Base-by-base conservation (phyloP, 2,888 invertebrate genomes). In the Hyposoter dolosus region DNA sequence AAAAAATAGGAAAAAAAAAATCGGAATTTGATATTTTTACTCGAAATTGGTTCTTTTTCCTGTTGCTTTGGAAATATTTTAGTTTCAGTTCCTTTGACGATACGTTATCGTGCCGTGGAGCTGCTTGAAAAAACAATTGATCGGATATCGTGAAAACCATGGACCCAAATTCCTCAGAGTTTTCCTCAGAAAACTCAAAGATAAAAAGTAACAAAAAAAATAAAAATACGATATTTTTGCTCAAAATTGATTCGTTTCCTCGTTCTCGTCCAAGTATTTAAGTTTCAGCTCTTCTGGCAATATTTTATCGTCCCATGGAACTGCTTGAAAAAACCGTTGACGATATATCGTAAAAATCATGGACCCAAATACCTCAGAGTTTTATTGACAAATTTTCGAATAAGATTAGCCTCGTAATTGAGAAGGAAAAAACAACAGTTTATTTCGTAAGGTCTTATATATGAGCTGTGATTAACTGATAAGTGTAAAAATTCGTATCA, bases 401-500 rank as follows among this genome's bases (percentile, higher is more conserved):
- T 60, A 15, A 23, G 7, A 60, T 60, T 4, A 40, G 60, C 28
- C 60, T 28, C 15, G 60, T 9, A 28, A 15, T 60, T 23, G 40
- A 40, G 68, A 68, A 19, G n/a, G n/a, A 23, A 74, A 56, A 53
- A 17, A 32, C 56, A 74, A 74, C 32, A 56, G 19, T 40, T 56
- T 35, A 40, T 56, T 23, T 56, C 7, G 15, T 40, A 74, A 35
- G 10, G 19, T 74, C 15, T 40, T 28, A 23, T 74, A 40, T 28
- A 23, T 74, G 19, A 74, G 12, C 53, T 15, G 56, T 74, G 40
- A 40, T n/a, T 74, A 71, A 40, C 32, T 56, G 40, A 74, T 40
- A 72, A n/a, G 32, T 28, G 60, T 63, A 63, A 10, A 63, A 75
- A 75, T 75, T 75, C n/a, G 43, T 75, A 75, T 75, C 60, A 75